phyloP scores from a whole-genome alignment of 2,888 invertebrate genomes.

The Drosophila kuntzei region DNA sequence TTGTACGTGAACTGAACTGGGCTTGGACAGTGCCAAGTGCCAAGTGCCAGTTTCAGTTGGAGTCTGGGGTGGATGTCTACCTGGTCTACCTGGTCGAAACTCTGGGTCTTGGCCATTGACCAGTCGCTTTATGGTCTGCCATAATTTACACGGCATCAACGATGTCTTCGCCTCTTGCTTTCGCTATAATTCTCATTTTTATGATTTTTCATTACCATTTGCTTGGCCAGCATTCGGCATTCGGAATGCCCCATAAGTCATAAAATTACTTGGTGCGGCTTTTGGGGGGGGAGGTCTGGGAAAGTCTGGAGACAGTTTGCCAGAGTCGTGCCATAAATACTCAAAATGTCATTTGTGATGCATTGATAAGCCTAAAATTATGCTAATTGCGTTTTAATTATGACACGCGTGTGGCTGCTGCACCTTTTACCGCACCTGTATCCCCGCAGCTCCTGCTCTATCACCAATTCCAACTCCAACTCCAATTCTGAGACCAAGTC shows the following conservation, averaged over 20 bases:
- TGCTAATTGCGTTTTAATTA: slow-evolving; percentile 78
- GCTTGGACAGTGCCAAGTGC: slow-evolving; percentile 4
- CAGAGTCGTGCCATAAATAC: slow-evolving; percentile 55
- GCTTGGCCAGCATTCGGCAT: slow-evolving; percentile 52
- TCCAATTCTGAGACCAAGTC: slow-evolving; percentile 14
- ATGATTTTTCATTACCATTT: slow-evolving; percentile 75
- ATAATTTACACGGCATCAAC: slow-evolving; percentile 70
- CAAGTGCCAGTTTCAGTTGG: neutral
- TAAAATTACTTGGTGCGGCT: slow-evolving; percentile 68
- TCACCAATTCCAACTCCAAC: neutral
- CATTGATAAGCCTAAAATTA: slow-evolving; percentile 76
- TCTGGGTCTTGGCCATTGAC: slow-evolving; percentile 41
- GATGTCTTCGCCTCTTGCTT: slow-evolving; percentile 28
- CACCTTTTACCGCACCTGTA: slow-evolving; percentile 50
- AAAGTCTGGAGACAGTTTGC: slow-evolving; percentile 22
- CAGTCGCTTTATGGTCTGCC: slow-evolving; percentile 65
- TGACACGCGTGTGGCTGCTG: slow-evolving; percentile 69
- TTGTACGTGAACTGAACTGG: slow-evolving; percentile 41
- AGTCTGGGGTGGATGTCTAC: slow-evolving; percentile 32
- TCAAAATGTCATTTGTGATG: slow-evolving; percentile 72
- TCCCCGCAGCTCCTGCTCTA: neutral
- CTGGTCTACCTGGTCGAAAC: slow-evolving; percentile 37
- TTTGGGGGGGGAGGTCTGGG: slow-evolving; percentile 15
- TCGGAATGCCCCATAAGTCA: slow-evolving; percentile 65
- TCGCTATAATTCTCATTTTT: slow-evolving; percentile 71